Percentiles rank a stretch among this genome's conserved stretches.
These are phyloP conservation scores for Desoria tigrina DNA, from an alignment of 2,888 invertebrate species.

Conservation along the genomic window DNA sequence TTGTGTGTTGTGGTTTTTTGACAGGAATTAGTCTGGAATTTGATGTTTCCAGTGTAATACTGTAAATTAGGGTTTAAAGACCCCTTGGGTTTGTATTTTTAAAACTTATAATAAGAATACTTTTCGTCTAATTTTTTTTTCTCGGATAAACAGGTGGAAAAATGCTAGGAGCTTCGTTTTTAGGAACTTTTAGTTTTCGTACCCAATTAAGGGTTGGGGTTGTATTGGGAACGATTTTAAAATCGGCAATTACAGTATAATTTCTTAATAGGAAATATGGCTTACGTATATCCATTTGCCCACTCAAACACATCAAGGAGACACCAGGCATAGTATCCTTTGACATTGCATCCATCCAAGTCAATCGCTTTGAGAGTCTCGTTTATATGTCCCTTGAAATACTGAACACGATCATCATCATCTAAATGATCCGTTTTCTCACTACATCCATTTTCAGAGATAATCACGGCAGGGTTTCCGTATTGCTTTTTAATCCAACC, in stretches of 20 bases:
- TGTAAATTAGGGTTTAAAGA: too few species aligned
- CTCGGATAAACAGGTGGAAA: too few species aligned
- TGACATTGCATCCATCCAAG: conserved; percentile 49
- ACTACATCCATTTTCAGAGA: conserved; percentile 51
- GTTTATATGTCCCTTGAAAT: conserved; percentile 49
- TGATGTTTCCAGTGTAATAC: too few species aligned
- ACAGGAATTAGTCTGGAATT: too few species aligned
- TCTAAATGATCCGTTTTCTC: conserved; percentile 34
- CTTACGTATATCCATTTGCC: conserved; percentile 48
- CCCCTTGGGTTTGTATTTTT: too few species aligned
- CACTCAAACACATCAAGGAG: conserved; percentile 50
- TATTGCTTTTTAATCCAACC: conserved; percentile 46
- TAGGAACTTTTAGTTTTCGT: too few species aligned
- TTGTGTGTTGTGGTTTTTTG: background rate
- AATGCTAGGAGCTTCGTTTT: too few species aligned
- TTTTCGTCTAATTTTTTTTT: too few species aligned
- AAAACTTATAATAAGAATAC: too few species aligned
- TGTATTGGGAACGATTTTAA: background rate
- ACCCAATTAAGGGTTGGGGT: too few species aligned
- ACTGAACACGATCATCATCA: conserved; percentile 49
- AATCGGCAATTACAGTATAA: background rate
- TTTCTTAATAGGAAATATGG: background rate
- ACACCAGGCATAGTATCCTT: conserved; percentile 48
- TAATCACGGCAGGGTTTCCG: conserved; percentile 43
- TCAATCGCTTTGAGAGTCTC: conserved; percentile 50